These are phyloP conservation scores for Acanthosepion lycidas DNA, from an alignment of 2,888 invertebrate species.

Conservation along the genomic window DNA sequence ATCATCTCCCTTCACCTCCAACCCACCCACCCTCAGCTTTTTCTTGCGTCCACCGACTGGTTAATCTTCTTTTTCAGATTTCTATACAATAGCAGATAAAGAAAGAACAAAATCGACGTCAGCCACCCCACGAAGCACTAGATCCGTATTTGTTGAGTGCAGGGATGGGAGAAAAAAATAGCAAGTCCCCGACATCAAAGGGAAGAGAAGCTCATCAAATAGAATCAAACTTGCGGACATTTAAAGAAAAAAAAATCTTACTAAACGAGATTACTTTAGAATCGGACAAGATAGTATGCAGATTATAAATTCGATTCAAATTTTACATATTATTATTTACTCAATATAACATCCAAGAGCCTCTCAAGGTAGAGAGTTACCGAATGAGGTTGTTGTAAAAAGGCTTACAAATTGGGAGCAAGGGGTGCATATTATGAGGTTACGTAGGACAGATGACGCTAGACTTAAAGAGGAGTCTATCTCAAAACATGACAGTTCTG, in stretches of 20 bases:
- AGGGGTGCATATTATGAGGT: too few species aligned
- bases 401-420: too few species aligned
- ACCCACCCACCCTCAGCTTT: neutral
- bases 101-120: neutral
- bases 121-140: neutral
- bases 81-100: neutral
- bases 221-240: neutral
- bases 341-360: too few species aligned
- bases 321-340: too few species aligned
- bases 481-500: too few species aligned
- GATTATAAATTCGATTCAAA: too few species aligned
- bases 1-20: neutral
- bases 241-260: neutral
- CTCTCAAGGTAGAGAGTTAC: too few species aligned
- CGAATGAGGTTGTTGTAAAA: too few species aligned
- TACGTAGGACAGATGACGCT: too few species aligned
- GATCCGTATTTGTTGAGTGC: neutral
- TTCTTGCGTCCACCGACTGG: neutral
- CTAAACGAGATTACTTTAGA: neutral
- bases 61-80: neutral
- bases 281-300: neutral
- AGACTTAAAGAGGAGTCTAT: too few species aligned
- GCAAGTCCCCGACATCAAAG: neutral
- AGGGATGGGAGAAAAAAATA: neutral
- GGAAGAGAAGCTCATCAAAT: neutral